Evolutionary conservation across 2,888 invertebrate genomes (phyloP), one percentile per base, ranked within the genome.

Genomic region (Lomographa bimaculata): DNA sequence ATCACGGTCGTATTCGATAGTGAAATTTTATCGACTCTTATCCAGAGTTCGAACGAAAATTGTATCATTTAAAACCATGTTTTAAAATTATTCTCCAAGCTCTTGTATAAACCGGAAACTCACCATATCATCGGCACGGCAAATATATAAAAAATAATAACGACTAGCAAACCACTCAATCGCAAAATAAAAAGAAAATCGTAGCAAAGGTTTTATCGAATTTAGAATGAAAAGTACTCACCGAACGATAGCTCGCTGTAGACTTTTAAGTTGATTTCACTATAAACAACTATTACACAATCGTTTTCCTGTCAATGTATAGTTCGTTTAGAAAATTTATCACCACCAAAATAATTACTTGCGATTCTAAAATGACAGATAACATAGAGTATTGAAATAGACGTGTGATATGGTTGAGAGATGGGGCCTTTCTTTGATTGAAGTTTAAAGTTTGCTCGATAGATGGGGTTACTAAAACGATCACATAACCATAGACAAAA

Each of bases 341-440:
- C 56, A 61, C 51, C 56, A 59, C 60, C 50, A 52, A 67, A 71
- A 62, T 64, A 68, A 57, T 71, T 63, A 58, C 71, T 73, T 73
- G 72, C 75, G 71, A 79, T 71, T 75, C 16, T 68, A 64, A 54
- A 50, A 65, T 29, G 29, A 28, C 28, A 81, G 81, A 83, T 81
- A 83, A 80, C 79, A 85, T n/a, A 74, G 73, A 67, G 71, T 76
- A 72, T 74, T 70, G 66, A 79, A 80, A 79, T 79, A 81, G 79
- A 85, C 81, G 83, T 83, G 75, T 67, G 65, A 57, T 62, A 60
- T 57, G 63, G 66, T 63, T 61, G 69, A 68, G 72, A 71, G 69
- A 70, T 68, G 65, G 66, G 63, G 57, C 60, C 42, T 57, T 49
- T 60, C 55, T 65, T 56, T 44, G 14, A 34, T 46, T n/a, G n/a